These are phyloP conservation scores for Pseudolycoriella hygida DNA, from an alignment of 2,888 invertebrate genomes.

Conservation along the genomic window DNA sequence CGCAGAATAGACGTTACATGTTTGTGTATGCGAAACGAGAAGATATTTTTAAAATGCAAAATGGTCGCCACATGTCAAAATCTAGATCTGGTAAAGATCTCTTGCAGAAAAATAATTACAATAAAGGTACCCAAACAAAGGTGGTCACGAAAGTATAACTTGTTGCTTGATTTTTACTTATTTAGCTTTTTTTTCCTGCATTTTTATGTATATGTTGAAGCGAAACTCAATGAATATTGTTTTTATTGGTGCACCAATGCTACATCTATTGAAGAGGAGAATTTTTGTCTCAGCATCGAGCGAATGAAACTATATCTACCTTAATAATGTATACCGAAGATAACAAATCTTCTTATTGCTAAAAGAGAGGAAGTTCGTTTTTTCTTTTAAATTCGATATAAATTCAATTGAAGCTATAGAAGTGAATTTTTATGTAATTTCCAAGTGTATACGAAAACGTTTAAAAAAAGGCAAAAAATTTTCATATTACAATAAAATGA, in stretches of 20 bases:
- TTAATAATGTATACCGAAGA: background rate
- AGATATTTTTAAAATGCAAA: background rate
- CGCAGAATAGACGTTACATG: background rate
- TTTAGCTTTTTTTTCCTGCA: background rate
- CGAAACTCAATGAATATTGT: too few relatives aligned
- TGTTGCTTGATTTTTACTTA: background rate
- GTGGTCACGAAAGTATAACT: slow-evolving; percentile 4
- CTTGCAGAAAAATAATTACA: slow-evolving; percentile 3
- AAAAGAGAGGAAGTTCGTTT: too few relatives aligned
- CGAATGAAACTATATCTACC: too few relatives aligned
- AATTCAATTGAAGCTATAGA: background rate
- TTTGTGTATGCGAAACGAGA: background rate
- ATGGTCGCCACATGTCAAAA: slow-evolving; percentile 5
- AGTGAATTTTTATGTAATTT: background rate
- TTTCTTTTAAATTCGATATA: background rate
- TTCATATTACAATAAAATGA: background rate
- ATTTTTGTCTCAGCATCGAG: too few relatives aligned
- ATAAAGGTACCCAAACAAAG: slow-evolving; percentile 2
- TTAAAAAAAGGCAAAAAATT: background rate
- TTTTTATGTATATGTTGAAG: background rate
- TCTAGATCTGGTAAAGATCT: slow-evolving; percentile 5
- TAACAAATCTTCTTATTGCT: background rate
- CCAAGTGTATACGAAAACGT: background rate
- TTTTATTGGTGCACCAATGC: too few relatives aligned
- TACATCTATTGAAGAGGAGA: too few relatives aligned